Percentiles rank a stretch among this genome's conserved stretches.
Conservation (phyloP, 2,888 invertebrate genomes). For the Ariolimax columbianus region DNA sequence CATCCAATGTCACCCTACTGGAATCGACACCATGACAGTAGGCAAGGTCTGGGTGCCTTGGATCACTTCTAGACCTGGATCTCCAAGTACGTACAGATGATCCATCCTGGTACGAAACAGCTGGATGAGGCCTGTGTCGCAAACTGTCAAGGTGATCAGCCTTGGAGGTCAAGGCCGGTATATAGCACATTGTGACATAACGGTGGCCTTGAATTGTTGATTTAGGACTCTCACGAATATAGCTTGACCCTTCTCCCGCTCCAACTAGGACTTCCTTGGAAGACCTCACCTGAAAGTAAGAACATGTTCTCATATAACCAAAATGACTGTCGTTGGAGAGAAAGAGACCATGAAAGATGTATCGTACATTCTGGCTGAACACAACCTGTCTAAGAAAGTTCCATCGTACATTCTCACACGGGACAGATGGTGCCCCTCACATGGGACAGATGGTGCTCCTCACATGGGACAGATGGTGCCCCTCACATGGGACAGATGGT, state of each 20-base stretch:
- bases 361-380: too few species aligned
- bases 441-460: too few species aligned
- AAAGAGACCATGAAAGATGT: too few species aligned
- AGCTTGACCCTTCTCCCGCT: background rate
- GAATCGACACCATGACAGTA: background rate
- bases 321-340: too few species aligned
- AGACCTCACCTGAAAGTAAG: constrained; percentile 4
- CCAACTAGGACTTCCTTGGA: background rate
- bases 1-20: too few species aligned
- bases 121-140: background rate
- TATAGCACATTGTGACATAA: constrained; percentile 53
- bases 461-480: too few species aligned
- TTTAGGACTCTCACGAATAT: background rate
- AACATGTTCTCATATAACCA: too few species aligned
- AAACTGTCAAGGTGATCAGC: background rate
- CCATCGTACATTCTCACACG: too few species aligned
- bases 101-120: background rate
- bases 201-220: background rate
- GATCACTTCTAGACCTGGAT: constrained; percentile 1
- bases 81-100: background rate
- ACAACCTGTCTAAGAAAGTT: too few species aligned
- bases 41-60: background rate
- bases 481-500: too few species aligned
- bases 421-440: too few species aligned
- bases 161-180: constrained; percentile 43